Evolutionary conservation across 2,113 vertebrate species (phyloP).

Genomic region (Larimichthys polyactis): DNA sequence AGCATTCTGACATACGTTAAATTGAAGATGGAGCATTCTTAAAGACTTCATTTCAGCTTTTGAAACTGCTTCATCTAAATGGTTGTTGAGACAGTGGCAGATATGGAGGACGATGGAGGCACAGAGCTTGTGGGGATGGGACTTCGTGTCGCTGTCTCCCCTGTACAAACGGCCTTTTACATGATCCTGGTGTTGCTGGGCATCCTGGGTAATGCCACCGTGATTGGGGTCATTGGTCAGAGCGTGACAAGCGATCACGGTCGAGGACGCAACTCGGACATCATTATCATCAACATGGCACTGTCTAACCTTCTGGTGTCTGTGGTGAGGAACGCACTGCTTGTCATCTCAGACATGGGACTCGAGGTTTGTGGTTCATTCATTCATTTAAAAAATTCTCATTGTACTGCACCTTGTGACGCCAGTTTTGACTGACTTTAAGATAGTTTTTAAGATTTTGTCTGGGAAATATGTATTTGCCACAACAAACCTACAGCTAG

Average conservation of each 20-base stretch:
- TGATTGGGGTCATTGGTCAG: constrained; percentile 79
- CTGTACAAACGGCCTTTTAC: constrained; percentile 71
- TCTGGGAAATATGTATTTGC: neutral
- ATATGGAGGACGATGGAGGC: neutral
- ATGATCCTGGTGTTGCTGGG: constrained; percentile 80
- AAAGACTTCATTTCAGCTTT: neutral
- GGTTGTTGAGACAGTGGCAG: neutral
- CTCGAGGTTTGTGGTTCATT: constrained; percentile 70
- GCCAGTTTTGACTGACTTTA: too few species aligned
- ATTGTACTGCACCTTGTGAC: too few species aligned
- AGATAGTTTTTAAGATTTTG: neutral
- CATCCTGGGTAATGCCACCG: constrained; percentile 79
- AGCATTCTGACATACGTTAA: constrained; percentile 14
- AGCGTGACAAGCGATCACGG: constrained; percentile 65
- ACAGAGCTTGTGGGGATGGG: constrained; percentile 60
- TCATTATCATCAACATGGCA: constrained; percentile 86
- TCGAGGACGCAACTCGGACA: constrained; percentile 78
- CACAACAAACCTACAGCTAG: neutral
- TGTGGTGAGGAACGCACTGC: constrained; percentile 78
- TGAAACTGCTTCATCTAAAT: constrained; percentile 1
- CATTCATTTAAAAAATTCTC: too few species aligned
- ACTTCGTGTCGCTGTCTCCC: constrained; percentile 56
- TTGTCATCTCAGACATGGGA: constrained; percentile 81
- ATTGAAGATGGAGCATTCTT: constrained; percentile 6
- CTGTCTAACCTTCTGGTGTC: constrained; percentile 84